A percentile compares a stretch with the other conserved stretches of the same genome.
Conservation (phyloP, 2,888 invertebrate genomes). For the Acrocyrtus sp. region DNA sequence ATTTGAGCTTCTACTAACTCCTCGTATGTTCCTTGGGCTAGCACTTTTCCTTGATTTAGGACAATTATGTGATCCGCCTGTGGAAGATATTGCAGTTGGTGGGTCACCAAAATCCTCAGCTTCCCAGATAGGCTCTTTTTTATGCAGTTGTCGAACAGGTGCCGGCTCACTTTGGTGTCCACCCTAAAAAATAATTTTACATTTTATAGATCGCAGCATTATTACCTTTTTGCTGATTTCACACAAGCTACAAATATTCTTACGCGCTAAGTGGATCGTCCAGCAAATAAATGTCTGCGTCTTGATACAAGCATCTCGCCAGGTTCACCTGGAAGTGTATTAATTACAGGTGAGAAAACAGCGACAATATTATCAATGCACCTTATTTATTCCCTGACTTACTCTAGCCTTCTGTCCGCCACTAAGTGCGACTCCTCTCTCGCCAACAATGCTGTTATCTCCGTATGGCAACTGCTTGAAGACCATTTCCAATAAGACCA, state of each 20-base stretch:
- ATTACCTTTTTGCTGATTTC: too few species aligned
- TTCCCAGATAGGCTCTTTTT: constrained; percentile 66
- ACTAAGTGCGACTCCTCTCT: constrained; percentile 84
- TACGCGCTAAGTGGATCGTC: constrained; percentile 70
- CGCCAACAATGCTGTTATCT: constrained; percentile 86
- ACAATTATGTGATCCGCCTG: constrained; percentile 53
- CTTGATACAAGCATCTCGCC: constrained; percentile 59
- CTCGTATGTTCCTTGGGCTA: constrained; percentile 72
- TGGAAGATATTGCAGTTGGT: constrained; percentile 75
- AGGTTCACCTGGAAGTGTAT: constrained; percentile 68
- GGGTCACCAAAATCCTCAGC: constrained; percentile 72
- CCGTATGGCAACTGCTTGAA: constrained; percentile 79
- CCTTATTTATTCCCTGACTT: constrained; percentile 77
- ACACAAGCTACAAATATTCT: too few species aligned
- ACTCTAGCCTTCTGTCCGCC: constrained; percentile 89
- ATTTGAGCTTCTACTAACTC: constrained; percentile 68
- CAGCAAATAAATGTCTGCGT: constrained; percentile 66
- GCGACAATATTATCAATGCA: too few species aligned
- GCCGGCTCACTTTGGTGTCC: constrained; percentile 65
- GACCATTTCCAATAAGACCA: too few species aligned
- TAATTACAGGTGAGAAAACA: too few species aligned
- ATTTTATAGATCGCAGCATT: too few species aligned
- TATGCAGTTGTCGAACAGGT: constrained; percentile 65
- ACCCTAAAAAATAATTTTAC: too few species aligned
- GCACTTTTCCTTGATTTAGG: constrained; percentile 68